These are phyloP conservation scores for Drosophila azteca DNA, from an alignment of 1,140 invertebrate genomes.

Conservation along the genomic window DNA sequence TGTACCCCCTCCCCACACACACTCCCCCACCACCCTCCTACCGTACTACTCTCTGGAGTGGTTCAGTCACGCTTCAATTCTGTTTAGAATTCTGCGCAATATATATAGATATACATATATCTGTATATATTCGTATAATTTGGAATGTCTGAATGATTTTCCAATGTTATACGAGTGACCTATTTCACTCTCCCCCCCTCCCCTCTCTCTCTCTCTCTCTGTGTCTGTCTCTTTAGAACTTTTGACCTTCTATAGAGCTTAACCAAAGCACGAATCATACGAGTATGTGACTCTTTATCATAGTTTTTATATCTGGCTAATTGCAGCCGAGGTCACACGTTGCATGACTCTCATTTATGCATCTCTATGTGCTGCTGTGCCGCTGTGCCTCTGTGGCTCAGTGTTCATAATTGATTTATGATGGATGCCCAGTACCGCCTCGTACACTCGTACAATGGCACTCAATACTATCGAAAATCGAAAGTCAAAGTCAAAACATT, in stretches of 20 bases:
- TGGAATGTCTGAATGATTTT: constrained; percentile 38
- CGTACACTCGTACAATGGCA: constrained; percentile 2
- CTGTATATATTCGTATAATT: constrained; percentile 2
- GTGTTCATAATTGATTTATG: constrained; percentile 25
- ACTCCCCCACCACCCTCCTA: too few species aligned
- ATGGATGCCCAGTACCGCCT: neutral
- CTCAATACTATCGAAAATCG: constrained; percentile 22
- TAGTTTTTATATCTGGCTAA: constrained; percentile 25
- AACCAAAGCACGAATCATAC: constrained; percentile 6
- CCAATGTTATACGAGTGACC: constrained; percentile 40
- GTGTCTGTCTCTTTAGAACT: neutral
- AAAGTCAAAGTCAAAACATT: constrained; percentile 24
- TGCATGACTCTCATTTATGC: neutral
- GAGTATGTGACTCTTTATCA: constrained; percentile 19
- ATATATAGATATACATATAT: neutral
- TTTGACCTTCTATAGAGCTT: constrained; percentile 32
- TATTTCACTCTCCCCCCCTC: constrained; percentile 4
- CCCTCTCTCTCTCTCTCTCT: too few species aligned
- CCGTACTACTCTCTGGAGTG: neutral
- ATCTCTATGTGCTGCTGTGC: neutral
- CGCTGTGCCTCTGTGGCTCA: neutral
- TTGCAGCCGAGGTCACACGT: constrained; percentile 32
- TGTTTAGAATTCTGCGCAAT: constrained; percentile 20
- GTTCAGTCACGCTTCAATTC: constrained; percentile 38
- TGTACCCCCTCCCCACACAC: neutral